phyloP scores from a whole-genome alignment of 92 coral and sea anemone genomes.

The Blastomussa wellsi region DNA sequence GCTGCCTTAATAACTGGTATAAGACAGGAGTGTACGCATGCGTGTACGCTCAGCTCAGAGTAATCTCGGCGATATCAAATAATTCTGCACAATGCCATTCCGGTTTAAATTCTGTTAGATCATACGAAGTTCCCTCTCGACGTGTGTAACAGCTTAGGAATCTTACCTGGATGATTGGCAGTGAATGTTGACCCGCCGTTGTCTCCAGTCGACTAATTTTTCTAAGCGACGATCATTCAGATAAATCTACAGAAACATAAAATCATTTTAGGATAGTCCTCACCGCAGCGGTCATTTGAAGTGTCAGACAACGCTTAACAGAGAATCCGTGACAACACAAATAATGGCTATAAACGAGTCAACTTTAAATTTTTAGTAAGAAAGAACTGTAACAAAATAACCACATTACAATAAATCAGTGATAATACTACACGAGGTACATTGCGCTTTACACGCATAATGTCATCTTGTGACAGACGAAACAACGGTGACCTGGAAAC shows the following conservation, averaged over 20 bases:
- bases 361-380: too few species aligned
- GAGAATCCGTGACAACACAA: not conserved
- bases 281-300: not conserved
- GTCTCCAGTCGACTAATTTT: slow-evolving; percentile 48
- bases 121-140: not conserved
- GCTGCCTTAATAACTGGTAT: too few species aligned
- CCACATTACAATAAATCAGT: too few species aligned
- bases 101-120: not conserved
- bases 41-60: not conserved
- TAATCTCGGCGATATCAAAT: not conserved
- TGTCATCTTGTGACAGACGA: not conserved
- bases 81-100: not conserved
- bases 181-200: slow-evolving; percentile 62
- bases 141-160: not conserved
- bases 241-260: slow-evolving; percentile 37
- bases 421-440: too few species aligned
- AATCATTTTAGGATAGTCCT: not conserved
- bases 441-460: too few species aligned
- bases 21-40: too few species aligned
- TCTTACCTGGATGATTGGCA: slow-evolving; percentile 69
- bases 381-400: too few species aligned
- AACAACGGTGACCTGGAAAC: not conserved
- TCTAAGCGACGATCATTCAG: slow-evolving; percentile 70
- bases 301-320: not conserved
- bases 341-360: too few species aligned